phyloP scores from a whole-genome alignment of 2,888 invertebrate species.

The Lapara coniferarum region DNA sequence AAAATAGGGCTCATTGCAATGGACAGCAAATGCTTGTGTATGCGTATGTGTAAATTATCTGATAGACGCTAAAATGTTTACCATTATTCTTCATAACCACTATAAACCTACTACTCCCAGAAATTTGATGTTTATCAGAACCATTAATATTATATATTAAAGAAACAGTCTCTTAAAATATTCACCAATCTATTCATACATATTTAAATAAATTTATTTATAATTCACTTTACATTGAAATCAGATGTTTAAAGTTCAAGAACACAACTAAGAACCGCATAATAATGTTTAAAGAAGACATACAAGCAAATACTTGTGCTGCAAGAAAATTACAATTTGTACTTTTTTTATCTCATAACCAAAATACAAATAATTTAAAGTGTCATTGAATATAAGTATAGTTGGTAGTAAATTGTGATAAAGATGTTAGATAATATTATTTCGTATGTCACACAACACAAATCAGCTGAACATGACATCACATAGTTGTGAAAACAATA shows the following conservation, averaged over 20 bases:
- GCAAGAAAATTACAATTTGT: too few relatives aligned
- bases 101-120: background rate
- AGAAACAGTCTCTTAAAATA: background rate
- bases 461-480: slow-evolving; percentile 33
- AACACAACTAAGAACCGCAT: background rate
- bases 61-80: background rate
- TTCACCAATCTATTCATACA: background rate
- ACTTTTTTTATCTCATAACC: too few relatives aligned
- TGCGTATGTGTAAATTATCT: too few relatives aligned
- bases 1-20: too few relatives aligned
- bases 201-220: background rate
- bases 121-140: background rate
- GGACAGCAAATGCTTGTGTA: too few relatives aligned
- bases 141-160: background rate
- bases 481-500: slow-evolving; percentile 20
- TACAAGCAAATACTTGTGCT: background rate
- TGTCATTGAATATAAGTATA: background rate
- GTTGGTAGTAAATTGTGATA: background rate
- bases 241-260: background rate
- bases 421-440: background rate
- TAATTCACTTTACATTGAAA: background rate
- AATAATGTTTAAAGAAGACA: background rate
- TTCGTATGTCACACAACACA: slow-evolving; percentile 28
- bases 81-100: background rate
- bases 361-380: background rate